Percentiles rank a stretch among this genome's conserved stretches.
These are phyloP conservation scores for Cryptoblepharus egeriae DNA, from an alignment of 2,797 vertebrate species.

Conservation along the genomic window DNA sequence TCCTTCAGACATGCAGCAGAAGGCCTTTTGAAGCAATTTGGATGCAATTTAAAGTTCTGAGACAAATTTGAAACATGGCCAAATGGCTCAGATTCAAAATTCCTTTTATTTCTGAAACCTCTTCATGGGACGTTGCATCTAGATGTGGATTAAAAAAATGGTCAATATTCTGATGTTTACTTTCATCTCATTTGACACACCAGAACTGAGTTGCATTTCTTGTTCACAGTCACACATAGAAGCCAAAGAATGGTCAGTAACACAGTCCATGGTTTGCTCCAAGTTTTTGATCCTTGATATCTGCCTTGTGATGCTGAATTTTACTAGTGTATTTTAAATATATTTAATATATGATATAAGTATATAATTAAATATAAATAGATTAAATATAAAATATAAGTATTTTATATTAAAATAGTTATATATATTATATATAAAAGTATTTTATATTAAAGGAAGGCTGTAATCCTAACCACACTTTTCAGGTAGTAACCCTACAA, in stretches of 20 bases:
- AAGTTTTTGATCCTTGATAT: neutral
- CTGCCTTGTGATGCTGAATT: conserved; percentile 25
- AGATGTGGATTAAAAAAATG: neutral
- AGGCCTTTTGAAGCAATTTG: neutral
- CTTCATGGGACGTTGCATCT: neutral
- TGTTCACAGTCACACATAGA: conserved; percentile 19
- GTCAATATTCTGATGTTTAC: neutral
- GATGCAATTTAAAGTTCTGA: conserved; percentile 11
- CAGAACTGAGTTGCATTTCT: neutral
- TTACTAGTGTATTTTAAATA: no score
- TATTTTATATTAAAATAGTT: no score
- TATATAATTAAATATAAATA: no score
- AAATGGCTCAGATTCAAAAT: neutral
- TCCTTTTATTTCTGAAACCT: neutral
- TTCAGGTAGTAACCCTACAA: no score
- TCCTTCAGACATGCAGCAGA: neutral
- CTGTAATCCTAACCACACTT: neutral
- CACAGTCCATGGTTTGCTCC: neutral
- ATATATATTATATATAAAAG: no score
- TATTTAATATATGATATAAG: no score
- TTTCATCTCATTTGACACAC: neutral
- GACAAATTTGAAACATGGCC: neutral
- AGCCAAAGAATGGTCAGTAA: conserved; percentile 9
- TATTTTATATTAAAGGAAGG: neutral
- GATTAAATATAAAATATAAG: no score